phyloP scores from a whole-genome alignment of 2,888 invertebrate genomes.

The Aplocera efformata region DNA sequence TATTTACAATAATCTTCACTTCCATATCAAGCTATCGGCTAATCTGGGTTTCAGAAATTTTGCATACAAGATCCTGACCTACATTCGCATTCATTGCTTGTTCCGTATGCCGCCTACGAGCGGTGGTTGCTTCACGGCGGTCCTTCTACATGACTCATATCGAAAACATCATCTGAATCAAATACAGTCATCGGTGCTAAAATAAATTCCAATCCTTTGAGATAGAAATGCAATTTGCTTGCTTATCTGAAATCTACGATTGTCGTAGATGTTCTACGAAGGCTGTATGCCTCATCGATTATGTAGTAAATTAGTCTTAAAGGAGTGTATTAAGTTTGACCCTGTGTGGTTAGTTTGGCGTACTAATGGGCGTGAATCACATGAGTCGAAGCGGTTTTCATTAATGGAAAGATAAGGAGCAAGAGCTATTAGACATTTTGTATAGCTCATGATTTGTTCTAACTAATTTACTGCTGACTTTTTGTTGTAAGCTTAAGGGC shows the following conservation, averaged over 20 bases:
- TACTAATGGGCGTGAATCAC: constrained; percentile 20
- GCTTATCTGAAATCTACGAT: constrained; percentile 4
- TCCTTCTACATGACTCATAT: constrained; percentile 25
- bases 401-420: constrained; percentile 10
- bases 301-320: constrained; percentile 7
- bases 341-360: constrained; percentile 15
- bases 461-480: too few species aligned
- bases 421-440: too few species aligned
- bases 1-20: constrained; percentile 7
- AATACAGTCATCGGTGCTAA: constrained; percentile 10
- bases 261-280: constrained; percentile 18
- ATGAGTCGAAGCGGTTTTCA: constrained; percentile 10
- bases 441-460: too few species aligned
- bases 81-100: constrained; percentile 22
- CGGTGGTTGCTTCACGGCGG: constrained; percentile 18
- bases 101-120: constrained; percentile 24
- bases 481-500: too few species aligned
- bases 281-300: constrained; percentile 27
- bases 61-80: constrained; percentile 25
- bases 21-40: constrained; percentile 15
- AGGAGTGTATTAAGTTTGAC: constrained; percentile 22
- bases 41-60: constrained; percentile 14
- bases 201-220: constrained; percentile 7
- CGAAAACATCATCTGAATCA: constrained; percentile 10
- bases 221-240: constrained; percentile 12